Conservation (phyloP, 2,888 invertebrate genomes). For the Tipula unca region DNA sequence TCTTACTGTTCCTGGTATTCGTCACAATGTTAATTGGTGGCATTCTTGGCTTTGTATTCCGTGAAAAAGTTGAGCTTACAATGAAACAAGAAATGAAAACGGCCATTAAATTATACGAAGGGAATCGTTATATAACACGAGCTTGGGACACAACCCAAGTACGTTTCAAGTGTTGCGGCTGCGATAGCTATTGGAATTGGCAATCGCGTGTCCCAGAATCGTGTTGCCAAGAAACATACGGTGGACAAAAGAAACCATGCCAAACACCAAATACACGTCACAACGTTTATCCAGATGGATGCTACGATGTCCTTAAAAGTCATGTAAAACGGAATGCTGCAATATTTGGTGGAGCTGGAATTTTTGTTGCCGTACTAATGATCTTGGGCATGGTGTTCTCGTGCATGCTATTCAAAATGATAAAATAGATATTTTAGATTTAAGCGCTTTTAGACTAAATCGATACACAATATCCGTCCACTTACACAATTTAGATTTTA, state of each 20-base stretch:
- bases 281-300: slow-evolving; percentile 59
- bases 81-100: slow-evolving; percentile 72
- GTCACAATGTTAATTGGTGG: slow-evolving; percentile 86
- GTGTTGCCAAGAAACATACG: slow-evolving; percentile 60
- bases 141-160: slow-evolving; percentile 87
- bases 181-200: slow-evolving; percentile 70
- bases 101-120: slow-evolving; percentile 65
- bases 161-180: slow-evolving; percentile 77
- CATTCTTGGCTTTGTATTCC: slow-evolving; percentile 82
- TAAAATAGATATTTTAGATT: slow-evolving; percentile 52
- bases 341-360: slow-evolving; percentile 70
- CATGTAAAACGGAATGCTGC: slow-evolving; percentile 70
- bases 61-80: slow-evolving; percentile 68
- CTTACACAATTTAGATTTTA: neutral
- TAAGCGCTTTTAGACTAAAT: neutral
- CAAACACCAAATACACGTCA: slow-evolving; percentile 35
- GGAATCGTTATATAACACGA: slow-evolving; percentile 57
- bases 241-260: slow-evolving; percentile 42
- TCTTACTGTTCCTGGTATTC: slow-evolving; percentile 79
- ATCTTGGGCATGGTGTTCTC: slow-evolving; percentile 81
- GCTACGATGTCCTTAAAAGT: slow-evolving; percentile 58
- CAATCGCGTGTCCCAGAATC: slow-evolving; percentile 59
- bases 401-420: slow-evolving; percentile 76
- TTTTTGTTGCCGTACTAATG: slow-evolving; percentile 77
- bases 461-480: neutral